Percentiles rank a stretch among this genome's conserved stretches.
These are phyloP conservation scores for Acromyrmex charruanus DNA, from an alignment of 1,140 invertebrate species.

Conservation along the genomic window DNA sequence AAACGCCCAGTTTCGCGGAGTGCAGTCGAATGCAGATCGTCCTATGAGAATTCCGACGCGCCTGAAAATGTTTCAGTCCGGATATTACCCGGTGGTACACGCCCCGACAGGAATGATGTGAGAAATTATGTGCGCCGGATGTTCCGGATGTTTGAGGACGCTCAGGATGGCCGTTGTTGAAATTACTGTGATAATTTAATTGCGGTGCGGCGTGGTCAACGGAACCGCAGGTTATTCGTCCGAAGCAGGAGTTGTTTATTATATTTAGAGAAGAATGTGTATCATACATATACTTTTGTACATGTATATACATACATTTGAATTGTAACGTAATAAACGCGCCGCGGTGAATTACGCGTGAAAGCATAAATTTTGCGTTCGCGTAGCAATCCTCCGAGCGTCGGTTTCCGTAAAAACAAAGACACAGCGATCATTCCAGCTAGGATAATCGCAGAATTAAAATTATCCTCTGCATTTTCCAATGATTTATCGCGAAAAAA, in stretches of 20 bases:
- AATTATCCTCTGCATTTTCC: conserved; percentile 38
- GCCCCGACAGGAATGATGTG: conserved; percentile 55
- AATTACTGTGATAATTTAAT: conserved; percentile 75
- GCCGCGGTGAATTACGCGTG: conserved; percentile 27
- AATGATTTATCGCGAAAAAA: conserved; percentile 54
- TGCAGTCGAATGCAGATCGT: conserved; percentile 50
- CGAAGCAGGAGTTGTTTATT: conserved; percentile 56
- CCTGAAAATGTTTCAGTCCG: conserved; percentile 44
- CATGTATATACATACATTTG: conserved; percentile 9
- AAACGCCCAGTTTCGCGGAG: conserved; percentile 49
- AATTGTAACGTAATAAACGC: conserved; percentile 54
- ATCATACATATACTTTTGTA: not conserved
- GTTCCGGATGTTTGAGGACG: conserved; percentile 61
- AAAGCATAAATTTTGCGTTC: conserved; percentile 48
- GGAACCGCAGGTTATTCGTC: conserved; percentile 58
- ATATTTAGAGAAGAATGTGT: conserved; percentile 62
- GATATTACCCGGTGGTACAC: conserved; percentile 60
- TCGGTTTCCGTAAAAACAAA: conserved; percentile 46
- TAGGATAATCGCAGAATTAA: conserved; percentile 14
- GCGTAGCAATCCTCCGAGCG: conserved; percentile 3
- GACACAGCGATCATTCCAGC: not conserved
- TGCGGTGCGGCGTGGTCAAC: conserved; percentile 23
- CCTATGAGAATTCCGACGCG: conserved; percentile 22
- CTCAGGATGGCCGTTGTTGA: conserved; percentile 61
- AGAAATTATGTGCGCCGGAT: conserved; percentile 68